Evolutionary conservation across 1,140 invertebrate genomes (phyloP), one percentile per base, ranked within the genome.

Genomic region (Zaprionus camerounensis): DNA sequence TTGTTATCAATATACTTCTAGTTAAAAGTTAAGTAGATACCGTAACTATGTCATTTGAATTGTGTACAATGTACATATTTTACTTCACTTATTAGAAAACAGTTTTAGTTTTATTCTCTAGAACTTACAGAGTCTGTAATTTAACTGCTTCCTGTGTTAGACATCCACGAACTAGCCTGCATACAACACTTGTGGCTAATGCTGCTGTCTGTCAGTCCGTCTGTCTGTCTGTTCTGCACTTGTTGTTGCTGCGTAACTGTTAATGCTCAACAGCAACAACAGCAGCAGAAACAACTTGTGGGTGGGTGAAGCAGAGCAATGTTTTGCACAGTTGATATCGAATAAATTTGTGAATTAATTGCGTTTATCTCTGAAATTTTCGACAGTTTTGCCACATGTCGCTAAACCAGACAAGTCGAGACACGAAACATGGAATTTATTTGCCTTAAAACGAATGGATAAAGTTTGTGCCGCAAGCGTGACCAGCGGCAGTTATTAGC

Each of bases 301-400:
- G 15, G 13, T 41, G n/a, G 41, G 0, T 17, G 41, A 7, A 46
- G n/a, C 41, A 9, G n/a, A 3, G n/a, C n/a, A n/a, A 17, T 46
- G 41, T 17, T 46, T 41, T 22, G 20, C 2, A 20, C 24, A 24
- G 11, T 13, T 51, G 85, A 36, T 31, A 69, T 64, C 81, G 44
- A 76, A 84, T 88, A 90, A 84, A 90, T 88, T 90, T 88, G 26
- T 56, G 72, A 81, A 90, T 88, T 88, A 90, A 90, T 88, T 88
- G 84, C 66, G 63, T 59, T 74, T 70, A 78, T 57, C 71, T 70
- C 41, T 77, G 46, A 69, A 76, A 74, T 70, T 63, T 69, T 66
- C 17, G 57, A 26, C 49, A 51, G 24, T 41, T 65, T 66, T 15
- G 26, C 59, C 68, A 26, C 36, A 34, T 34, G 17, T 55, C 46